Evolutionary conservation across 1,140 invertebrate species (phyloP), one percentile per base, ranked within the genome.

Genomic region (Musca vetustissima): DNA sequence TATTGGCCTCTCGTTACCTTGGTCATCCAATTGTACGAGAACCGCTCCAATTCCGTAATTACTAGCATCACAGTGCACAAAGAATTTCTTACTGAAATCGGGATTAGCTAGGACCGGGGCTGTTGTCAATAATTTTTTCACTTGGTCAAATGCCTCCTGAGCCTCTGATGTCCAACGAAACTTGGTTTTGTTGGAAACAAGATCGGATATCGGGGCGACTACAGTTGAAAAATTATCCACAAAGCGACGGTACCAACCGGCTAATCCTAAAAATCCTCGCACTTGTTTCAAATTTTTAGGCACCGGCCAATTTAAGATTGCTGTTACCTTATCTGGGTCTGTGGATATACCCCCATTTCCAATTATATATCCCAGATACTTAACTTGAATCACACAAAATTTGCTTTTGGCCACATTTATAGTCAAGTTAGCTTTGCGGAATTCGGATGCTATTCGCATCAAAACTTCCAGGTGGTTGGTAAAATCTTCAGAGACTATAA

Each of bases 331-430:
- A 13, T 73, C 68, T 8, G 72, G 70, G 67, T 74, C 68, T 7
- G 71, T 74, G 47, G 49, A 19, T 28, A 73, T 71, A 7, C 65
- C 68, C 48, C 72, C 66, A 17, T 69, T 66, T 13, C 64, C 70
- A 14, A 73, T 53, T 1, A 71, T 52, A 57, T 73, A 73, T 0
- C 70, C 71, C 3, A 32, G 28, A 32, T 32, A 32, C 9, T 32
- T 32, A 32, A 32, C 28, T 9, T 32, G 28, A 3, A 47, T 70
- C 24, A 74, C n/a, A n/a, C n/a, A n/a, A n/a, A n/a, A n/a, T n/a
- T n/a, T n/a, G n/a, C n/a, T n/a, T n/a, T n/a, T n/a, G 53, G 21
- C 73, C 79, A 83, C 71, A 55, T 85, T 86, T 6, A 86, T 74
- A 15, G 83, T 86, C 0, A 87, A 69, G 21, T 77, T 76, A 8